Evolutionary conservation across 2,797 vertebrate species (phyloP), one percentile per base, ranked within the genome.

Genomic region (Phalanger gymnotis): DNA sequence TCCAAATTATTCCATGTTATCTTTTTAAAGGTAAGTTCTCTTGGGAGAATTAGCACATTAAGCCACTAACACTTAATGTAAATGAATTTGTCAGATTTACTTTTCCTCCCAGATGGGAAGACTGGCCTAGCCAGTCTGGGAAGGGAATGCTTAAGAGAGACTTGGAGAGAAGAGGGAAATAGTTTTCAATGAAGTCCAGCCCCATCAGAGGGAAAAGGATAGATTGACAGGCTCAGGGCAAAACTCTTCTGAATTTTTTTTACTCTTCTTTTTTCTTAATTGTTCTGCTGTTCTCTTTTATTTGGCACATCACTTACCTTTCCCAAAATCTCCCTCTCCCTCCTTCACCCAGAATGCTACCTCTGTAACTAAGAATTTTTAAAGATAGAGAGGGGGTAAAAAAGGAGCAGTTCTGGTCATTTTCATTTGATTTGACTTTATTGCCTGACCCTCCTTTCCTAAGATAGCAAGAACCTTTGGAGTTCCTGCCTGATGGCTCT

Each of bases 371-470:
- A 61, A 66, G 10, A 53, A 11, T 34, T 34, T 53, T 51, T 51
- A 87, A 81, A 87, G 40, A 7, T 10, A 14, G 54, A 56, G 91
- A 47, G 1, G 90, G 51, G 16, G 9, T 10, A 0, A 4, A 0
- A 5, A 51, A 94, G 25, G 30, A 91, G 47, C 52, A 95, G 30
- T 53, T 54, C 47, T 54, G 31, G 30, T 16, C 22, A 34, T 0
- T 6, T 52, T 52, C 34, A 58, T 13, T 30, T 90, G 22, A 53
- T 89, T 40, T 91, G 53, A 91, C 81, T 97, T 97, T 93, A 98
- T 90, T 92, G 47, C 13, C 12, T 56, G 56, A 90, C 10, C 53
- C 12, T 55, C 34, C 34, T 94, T 96, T 51, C n/a, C 56, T 91
- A 2, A 0, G 19, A 25, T 5, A 53, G n/a, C 13, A 52, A 51